A percentile compares a stretch with the other conserved stretches of the same genome.
These are phyloP conservation scores for Lycaon pictus DNA, from an alignment of 2,113 vertebrate species.

Conservation along the genomic window DNA sequence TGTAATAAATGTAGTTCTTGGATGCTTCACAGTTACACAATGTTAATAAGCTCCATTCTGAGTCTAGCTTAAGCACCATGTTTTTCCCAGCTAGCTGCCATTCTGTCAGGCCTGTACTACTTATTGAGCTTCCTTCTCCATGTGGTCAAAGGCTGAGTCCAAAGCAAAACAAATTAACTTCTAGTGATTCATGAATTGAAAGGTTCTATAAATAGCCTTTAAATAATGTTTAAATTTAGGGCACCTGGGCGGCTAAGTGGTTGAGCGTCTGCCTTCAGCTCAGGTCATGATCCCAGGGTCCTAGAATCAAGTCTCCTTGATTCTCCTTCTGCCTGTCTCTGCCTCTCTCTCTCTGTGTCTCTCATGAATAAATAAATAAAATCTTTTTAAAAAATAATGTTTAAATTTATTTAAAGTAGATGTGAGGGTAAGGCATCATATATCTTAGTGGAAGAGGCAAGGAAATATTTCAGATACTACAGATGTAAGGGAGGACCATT, in stretches of 20 bases:
- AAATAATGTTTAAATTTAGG: slow-evolving; percentile 14
- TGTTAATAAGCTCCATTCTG: slow-evolving; percentile 46
- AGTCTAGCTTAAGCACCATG: neutral
- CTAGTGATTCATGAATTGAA: neutral
- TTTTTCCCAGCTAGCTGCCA: neutral
- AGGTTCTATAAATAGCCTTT: neutral
- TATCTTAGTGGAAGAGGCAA: neutral
- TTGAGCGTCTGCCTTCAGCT: no score
- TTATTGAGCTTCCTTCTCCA: neutral
- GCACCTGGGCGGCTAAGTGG: no score
- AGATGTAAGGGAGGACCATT: neutral
- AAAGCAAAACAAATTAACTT: slow-evolving; percentile 43
- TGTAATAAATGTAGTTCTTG: slow-evolving; percentile 42
- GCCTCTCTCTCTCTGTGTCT: no score
- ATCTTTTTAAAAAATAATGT: neutral
- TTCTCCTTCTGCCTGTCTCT: no score
- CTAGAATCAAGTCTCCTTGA: no score
- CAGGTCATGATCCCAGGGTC: no score
- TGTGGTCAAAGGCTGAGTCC: neutral
- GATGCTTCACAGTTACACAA: slow-evolving; percentile 10
- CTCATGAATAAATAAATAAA: no score
- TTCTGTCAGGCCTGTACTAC: neutral
- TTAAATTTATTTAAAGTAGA: neutral
- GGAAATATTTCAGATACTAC: slow-evolving; percentile 4
- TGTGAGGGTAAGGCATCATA: neutral